Evolutionary conservation across 2,888 invertebrate genomes (phyloP), one percentile per base, ranked within the genome.

Genomic region (Schizaphis graminum): DNA sequence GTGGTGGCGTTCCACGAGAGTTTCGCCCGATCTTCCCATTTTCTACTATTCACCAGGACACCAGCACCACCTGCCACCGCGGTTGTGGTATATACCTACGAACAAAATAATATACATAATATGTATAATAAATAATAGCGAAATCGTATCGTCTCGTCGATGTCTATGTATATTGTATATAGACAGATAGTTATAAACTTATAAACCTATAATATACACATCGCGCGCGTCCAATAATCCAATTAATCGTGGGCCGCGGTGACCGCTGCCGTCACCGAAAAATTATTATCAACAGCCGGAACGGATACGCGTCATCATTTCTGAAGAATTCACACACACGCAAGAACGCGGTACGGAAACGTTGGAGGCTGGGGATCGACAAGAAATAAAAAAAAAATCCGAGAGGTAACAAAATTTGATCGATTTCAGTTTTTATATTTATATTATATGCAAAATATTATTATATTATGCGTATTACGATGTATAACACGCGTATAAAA

Each of bases 251-350:
- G 41, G 7, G 49, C 49, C 28, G 47, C 44, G 77, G 67, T 90
- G 47, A 61, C 90, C 44, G 44, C 88, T 24, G 47, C 28, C 21
- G 57, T 47, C 41, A 47, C n/a, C 47, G 49, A 67, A 49, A 89
- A 77, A 35, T 77, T 49, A 91, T 77, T 26, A n/a, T 41, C 67
- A 84, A 53, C 41, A 44, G 35, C 53, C 91, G 91, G 77, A 91
- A 77, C 91, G 77, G 91, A 91, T 91, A 91, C 67, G 90, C 90
- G 88, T 91, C 67, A 91, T 91, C 44, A 91, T 91, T 91, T 84
- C 41, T 28, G 77, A 53, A 91, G 67, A 91, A 91, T 91, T 91
- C 90, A 26, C 67, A 89, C 49, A 56, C 67, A 89, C 67, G 3
- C 24, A n/a, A 21, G 28, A 53, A 53, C 21, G 89, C 24, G 28